Base-by-base conservation (phyloP, 2,888 invertebrate genomes). In the Hipparchia sbordonii region DNA sequence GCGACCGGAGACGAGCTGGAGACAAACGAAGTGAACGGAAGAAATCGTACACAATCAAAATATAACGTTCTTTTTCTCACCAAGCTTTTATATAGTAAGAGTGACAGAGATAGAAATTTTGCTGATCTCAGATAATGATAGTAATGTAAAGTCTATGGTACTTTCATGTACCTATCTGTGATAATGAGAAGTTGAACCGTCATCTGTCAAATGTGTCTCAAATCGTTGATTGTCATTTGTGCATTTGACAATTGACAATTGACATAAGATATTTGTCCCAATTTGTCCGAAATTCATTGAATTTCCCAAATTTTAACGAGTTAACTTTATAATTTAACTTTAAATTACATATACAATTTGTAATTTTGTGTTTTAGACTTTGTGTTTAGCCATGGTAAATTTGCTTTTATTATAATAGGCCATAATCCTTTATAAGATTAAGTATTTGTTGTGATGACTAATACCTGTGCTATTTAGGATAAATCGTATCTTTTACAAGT, bases 401-500 rank as follows among this genome's bases (percentile, higher is more conserved):
- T 74, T 57, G 60, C 62, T 60, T 56, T 6, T 33, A 66, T 52
- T 70, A 51, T 72, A 57, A 51, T 13, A 63, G n/a, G 23, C 0
- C 12, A 45, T 60, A n/a, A 45, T 9, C 10, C 8, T 6, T 51
- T 23, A 10, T 54, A 12, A 60, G 60, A 61, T 66, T 62, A 66
- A 77, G 79, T 82, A 86, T 87, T 88, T 90, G 87, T 88, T 90
- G 81, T 90, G 91, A 91, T 93, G 93, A 93, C 93, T 93, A 93
- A 93, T 92, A 82, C 86, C 79, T 78, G 74, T 72, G 81, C 82
- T 83, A 84, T 85, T 80, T 81, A 82, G 81, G 77, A 80, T 73
- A 77, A 73, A 71, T 78, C 75, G 75, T 78, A 81, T 81, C 77
- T 82, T 76, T 79, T 77, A 69, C 81, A 72, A 79, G 74, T 80